Percentiles rank a stretch among this genome's conserved stretches.
These are phyloP conservation scores for Porites australiensis DNA, from an alignment of 64 coral and sea anemone genomes.

Conservation along the genomic window DNA sequence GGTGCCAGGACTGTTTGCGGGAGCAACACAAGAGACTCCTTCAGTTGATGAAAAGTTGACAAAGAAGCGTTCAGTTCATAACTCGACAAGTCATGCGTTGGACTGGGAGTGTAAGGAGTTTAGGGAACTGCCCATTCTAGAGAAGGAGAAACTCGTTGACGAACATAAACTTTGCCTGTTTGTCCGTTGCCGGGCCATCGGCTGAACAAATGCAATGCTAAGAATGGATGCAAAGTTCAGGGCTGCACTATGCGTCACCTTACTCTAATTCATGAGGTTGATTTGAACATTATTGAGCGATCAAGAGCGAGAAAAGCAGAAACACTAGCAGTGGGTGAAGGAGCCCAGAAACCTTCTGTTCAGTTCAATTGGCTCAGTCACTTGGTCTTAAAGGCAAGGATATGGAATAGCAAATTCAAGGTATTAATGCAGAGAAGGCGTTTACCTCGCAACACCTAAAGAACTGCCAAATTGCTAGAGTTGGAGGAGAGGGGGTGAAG, in stretches of 20 bases:
- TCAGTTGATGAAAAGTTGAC: background rate
- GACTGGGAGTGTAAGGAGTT: too few relatives aligned
- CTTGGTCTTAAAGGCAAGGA: conserved; percentile 19
- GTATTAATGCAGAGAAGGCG: background rate
- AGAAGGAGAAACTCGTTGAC: too few relatives aligned
- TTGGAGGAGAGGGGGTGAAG: background rate
- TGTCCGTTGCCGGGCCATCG: too few relatives aligned
- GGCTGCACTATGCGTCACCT: too few relatives aligned
- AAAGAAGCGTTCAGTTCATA: background rate
- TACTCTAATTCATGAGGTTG: too few relatives aligned
- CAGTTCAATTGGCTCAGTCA: background rate
- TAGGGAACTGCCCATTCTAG: too few relatives aligned
- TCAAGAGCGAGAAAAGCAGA: too few relatives aligned
- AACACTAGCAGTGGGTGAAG: too few relatives aligned
- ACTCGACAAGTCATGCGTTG: background rate
- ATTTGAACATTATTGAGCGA: too few relatives aligned
- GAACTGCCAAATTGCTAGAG: background rate
- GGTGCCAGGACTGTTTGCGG: background rate
- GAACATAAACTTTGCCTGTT: too few relatives aligned
- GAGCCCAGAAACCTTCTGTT: background rate
- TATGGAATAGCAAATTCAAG: conserved; percentile 10
- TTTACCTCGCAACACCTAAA: conserved; percentile 21
- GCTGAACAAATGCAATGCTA: too few relatives aligned
- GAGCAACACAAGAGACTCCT: background rate
- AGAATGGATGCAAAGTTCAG: too few relatives aligned